Evolutionary conservation across 1,140 invertebrate genomes (phyloP), one percentile per base, ranked within the genome.

Genomic region (Zaprionus inermis): DNA sequence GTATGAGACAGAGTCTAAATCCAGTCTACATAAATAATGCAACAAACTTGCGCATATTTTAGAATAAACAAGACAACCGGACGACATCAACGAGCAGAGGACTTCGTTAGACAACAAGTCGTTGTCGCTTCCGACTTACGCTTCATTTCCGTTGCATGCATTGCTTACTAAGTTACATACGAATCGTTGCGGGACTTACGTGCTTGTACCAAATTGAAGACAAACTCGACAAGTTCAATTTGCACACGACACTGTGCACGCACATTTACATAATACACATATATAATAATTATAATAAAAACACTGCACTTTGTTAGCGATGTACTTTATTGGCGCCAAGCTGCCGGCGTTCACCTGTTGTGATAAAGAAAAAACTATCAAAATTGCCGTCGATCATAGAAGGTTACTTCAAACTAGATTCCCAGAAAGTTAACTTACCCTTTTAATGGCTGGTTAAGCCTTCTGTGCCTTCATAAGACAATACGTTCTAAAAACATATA

Each of bases 21-120:
- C n/a, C n/a, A 3, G 20, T n/a, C 59, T 60, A 38, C 32, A 69
- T 79, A 74, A 86, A 64, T 72, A 78, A 72, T 76, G 79, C 73
- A 80, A 82, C 76, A 75, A 79, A 66, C 69, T 80, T 79, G 73
- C 46, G 59, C 76, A 81, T 81, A 81, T 79, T 81, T 79, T 76
- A 76, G 57, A 11, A 64, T 34, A 66, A 61, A 68, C 68, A 83
- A 69, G 58, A 54, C 32, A 61, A 28, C 46, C 36, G 20, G 20
- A 32, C 54, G 20, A 32, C 54, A 72, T 60, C 61, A 54, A 51
- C 22, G 51, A 58, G 41, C n/a, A 65, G 49, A 38, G 56, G 76
- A 78, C 73, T 80, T 88, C 76, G 82, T 89, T 80, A 78, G 41
- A 54, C 12, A 65, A 54, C 76, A 88, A 79, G 79, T 79, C 76